These are phyloP conservation scores for Pseudachorutes palmiensis DNA, from an alignment of 1,140 invertebrate species.

Conservation along the genomic window DNA sequence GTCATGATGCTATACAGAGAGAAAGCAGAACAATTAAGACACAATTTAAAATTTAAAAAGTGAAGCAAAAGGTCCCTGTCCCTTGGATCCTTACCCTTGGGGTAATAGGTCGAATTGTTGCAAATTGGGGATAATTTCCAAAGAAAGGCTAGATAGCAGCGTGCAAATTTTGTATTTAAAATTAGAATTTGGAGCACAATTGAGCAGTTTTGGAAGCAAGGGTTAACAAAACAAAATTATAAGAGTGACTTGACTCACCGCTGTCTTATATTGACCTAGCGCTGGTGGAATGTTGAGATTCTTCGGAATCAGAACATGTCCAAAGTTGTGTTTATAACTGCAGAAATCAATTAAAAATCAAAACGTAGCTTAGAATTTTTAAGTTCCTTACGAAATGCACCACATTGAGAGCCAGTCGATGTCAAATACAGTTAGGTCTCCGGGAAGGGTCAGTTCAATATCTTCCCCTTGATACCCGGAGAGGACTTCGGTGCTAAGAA, in stretches of 20 bases:
- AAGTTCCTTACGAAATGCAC: conserved; percentile 55
- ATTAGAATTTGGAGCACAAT: background rate
- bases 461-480: conserved; percentile 79
- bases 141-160: conserved; percentile 1
- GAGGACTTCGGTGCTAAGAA: conserved; percentile 60
- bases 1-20: background rate
- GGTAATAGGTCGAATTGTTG: conserved; percentile 1
- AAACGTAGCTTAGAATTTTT: background rate
- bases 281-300: conserved; percentile 81
- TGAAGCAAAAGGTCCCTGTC: background rate
- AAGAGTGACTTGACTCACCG: no score
- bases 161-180: conserved; percentile 1
- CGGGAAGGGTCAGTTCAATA: conserved; percentile 78
- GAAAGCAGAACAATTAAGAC: background rate
- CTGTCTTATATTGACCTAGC: conserved; percentile 77
- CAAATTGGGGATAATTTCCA: conserved; percentile 12
- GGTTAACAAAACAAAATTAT: no score
- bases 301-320: conserved; percentile 74
- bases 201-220: no score
- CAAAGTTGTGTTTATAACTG: conserved; percentile 75
- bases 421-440: conserved; percentile 75
- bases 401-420: conserved; percentile 87
- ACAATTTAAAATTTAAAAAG: background rate
- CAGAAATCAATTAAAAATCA: conserved; percentile 6
- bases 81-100: background rate